Evolutionary conservation across 2,888 invertebrate species (phyloP).

Genomic region (Rhingia campestris): DNA sequence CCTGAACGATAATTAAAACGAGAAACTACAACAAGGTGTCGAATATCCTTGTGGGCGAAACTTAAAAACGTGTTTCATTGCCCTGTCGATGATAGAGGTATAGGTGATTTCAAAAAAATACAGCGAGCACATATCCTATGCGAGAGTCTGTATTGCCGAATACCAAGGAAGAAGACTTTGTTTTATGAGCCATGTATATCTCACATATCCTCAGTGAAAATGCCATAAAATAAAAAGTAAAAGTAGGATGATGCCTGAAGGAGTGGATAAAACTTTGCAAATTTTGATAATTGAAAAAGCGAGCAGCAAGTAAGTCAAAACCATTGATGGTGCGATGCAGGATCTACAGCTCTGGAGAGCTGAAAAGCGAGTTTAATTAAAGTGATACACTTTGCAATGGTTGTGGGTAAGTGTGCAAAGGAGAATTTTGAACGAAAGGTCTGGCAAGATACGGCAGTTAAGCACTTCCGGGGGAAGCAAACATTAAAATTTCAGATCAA

Average conservation of each 20-base stretch:
- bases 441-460: conserved; percentile 13
- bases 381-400: conserved; percentile 40
- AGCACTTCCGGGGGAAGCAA: conserved; percentile 12
- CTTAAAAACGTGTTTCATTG: conserved; percentile 1
- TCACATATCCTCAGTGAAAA: conserved; percentile 24
- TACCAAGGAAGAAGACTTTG: conserved; percentile 1
- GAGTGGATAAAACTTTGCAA: conserved; percentile 27
- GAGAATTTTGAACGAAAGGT: background rate
- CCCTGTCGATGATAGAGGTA: background rate
- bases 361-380: conserved; percentile 34
- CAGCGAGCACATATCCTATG: conserved; percentile 13
- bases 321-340: background rate
- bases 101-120: conserved; percentile 19
- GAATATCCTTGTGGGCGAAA: conserved; percentile 18
- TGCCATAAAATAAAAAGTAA: conserved; percentile 11
- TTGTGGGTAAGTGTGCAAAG: background rate
- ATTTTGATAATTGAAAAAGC: conserved; percentile 54
- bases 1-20: conserved; percentile 24
- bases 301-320: conserved; percentile 32
- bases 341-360: background rate
- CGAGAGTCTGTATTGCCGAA: background rate
- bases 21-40: conserved; percentile 22
- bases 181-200: conserved; percentile 20
- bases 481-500: conserved; percentile 60
- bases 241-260: background rate